Conservation (phyloP, 2,797 vertebrate genomes). For the Lycodopsis pacificus region DNA sequence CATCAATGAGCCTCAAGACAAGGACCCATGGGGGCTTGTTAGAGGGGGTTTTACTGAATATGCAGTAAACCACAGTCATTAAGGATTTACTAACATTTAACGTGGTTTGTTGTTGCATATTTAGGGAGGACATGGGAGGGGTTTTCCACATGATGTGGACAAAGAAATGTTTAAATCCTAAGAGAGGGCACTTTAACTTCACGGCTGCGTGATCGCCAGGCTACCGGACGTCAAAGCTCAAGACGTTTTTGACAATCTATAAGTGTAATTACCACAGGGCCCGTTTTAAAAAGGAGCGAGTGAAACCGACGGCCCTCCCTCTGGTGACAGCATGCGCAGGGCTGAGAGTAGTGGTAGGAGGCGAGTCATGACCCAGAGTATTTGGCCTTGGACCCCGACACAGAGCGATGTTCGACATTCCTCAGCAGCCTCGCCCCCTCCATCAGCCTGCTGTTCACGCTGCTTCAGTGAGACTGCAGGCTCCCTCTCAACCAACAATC, state of each 20-base stretch:
- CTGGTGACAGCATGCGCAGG: conserved; percentile 8
- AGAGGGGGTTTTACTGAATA: conserved; percentile 35
- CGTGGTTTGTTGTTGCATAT: conserved; percentile 26
- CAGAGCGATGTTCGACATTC: conserved; percentile 78
- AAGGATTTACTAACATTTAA: conserved; percentile 51
- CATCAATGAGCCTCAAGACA: conserved; percentile 16
- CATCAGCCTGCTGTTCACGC: conserved; percentile 54
- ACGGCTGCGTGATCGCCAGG: conserved; percentile 3
- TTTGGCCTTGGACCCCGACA: conserved; percentile 74
- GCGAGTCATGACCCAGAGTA: conserved; percentile 67
- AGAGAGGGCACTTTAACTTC: background rate
- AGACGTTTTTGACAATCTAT: conserved; percentile 5
- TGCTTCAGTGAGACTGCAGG: conserved; percentile 50
- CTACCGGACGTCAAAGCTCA: conserved; percentile 9
- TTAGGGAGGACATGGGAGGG: background rate
- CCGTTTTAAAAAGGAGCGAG: conserved; percentile 5
- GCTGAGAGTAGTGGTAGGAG: conserved; percentile 50
- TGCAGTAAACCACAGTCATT: conserved; percentile 31
- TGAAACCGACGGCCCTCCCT: conserved; percentile 11
- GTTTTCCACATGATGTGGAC: background rate
- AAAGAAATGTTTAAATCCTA: background rate
- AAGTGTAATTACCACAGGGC: conserved; percentile 8
- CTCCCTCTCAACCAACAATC: conserved; percentile 77
- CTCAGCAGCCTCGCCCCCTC: conserved; percentile 68
- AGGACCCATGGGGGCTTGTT: conserved; percentile 11